phyloP scores from a whole-genome alignment of 2,797 vertebrate species.

The Semaprochilodus insignis region DNA sequence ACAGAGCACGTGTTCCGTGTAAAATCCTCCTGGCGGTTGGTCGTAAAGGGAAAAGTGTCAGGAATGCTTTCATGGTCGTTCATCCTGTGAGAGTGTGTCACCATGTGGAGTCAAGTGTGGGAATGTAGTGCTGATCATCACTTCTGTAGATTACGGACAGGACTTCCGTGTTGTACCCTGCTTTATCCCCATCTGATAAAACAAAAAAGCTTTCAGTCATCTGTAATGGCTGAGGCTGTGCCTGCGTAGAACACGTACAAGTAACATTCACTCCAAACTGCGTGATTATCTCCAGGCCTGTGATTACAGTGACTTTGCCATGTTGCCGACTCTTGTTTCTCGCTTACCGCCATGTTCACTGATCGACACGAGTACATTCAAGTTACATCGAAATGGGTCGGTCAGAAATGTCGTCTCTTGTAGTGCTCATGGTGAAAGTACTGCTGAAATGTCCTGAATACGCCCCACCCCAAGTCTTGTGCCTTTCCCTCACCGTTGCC shows the following conservation, averaged over 20 bases:
- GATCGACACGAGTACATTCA: constrained; percentile 32
- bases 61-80: constrained; percentile 47
- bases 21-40: constrained; percentile 31
- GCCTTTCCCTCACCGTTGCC: constrained; percentile 35
- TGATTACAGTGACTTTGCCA: constrained; percentile 30
- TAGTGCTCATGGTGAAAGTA: constrained; percentile 52
- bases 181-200: constrained; percentile 25
- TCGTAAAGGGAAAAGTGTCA: constrained; percentile 43
- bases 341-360: neutral
- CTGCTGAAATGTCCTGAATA: constrained; percentile 40
- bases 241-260: constrained; percentile 29
- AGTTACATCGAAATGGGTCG: constrained; percentile 20
- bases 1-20: constrained; percentile 46
- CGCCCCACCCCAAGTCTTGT: constrained; percentile 25
- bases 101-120: constrained; percentile 24
- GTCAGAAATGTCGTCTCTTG: constrained; percentile 40
- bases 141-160: constrained; percentile 26
- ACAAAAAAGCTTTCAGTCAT: constrained; percentile 28
- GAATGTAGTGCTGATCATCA: constrained; percentile 42
- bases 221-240: constrained; percentile 34
- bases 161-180: constrained; percentile 40
- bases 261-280: constrained; percentile 29
- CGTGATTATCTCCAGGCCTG: constrained; percentile 35
- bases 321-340: neutral
- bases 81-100: constrained; percentile 43